Evolutionary conservation across 2,797 vertebrate species (phyloP).

Genomic region (Macrochelys suwanniensis): DNA sequence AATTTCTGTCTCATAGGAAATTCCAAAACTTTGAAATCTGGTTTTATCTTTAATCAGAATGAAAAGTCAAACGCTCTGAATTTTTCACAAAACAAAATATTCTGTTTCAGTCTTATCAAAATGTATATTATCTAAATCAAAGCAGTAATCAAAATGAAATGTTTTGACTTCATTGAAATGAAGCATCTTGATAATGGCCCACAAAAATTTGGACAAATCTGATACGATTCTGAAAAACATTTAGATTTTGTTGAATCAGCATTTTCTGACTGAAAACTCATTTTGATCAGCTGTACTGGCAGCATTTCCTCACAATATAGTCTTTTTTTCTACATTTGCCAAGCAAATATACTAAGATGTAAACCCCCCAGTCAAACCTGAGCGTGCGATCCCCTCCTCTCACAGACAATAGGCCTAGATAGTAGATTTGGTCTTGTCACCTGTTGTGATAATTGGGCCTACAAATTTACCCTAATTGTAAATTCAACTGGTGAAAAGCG

Average conservation of each 20-base stretch:
- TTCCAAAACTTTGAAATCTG: not conserved
- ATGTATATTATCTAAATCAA: not conserved
- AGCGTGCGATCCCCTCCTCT: too few species aligned
- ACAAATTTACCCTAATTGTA: not conserved
- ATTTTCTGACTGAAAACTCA: not conserved
- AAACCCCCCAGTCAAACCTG: too few species aligned
- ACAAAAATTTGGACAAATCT: not conserved
- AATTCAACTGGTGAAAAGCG: not conserved
- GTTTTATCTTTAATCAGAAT: not conserved
- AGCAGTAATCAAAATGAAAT: not conserved
- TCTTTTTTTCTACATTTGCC: not conserved
- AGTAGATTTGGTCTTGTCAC: not conserved
- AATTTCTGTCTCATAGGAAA: not conserved
- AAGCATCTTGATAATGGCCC: not conserved
- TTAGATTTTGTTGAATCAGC: not conserved
- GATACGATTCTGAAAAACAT: not conserved
- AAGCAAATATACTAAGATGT: not conserved
- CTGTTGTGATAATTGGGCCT: not conserved
- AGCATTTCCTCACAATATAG: not conserved
- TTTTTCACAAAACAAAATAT: not conserved
- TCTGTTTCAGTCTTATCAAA: not conserved
- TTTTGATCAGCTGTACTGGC: not conserved
- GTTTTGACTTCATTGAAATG: not conserved
- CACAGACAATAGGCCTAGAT: not conserved
- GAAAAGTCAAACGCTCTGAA: not conserved